Percentiles rank a stretch among this genome's conserved stretches.
Conservation (phyloP, 2,888 invertebrate genomes). For the Scrobipalpa costella region DNA sequence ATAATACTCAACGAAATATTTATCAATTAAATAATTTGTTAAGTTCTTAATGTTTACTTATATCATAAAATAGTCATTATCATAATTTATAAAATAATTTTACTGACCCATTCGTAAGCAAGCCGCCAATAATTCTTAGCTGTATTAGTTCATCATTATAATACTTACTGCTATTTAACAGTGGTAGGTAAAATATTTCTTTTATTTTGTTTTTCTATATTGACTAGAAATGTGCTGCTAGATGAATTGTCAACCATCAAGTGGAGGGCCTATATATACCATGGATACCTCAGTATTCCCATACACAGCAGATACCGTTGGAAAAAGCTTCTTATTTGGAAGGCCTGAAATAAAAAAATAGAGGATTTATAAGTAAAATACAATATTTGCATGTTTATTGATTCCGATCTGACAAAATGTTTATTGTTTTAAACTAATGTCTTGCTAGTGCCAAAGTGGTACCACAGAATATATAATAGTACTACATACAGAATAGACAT, state of each 20-base stretch:
- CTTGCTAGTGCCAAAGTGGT: too few relatives aligned
- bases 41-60: too few relatives aligned
- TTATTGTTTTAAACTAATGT: too few relatives aligned
- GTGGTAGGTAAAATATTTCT: slow-evolving; percentile 6
- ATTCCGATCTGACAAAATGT: too few relatives aligned
- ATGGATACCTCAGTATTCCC: slow-evolving; percentile 99
- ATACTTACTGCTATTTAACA: slow-evolving; percentile 8
- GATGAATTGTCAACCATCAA: slow-evolving; percentile 90
- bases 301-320: slow-evolving; percentile 98
- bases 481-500: too few relatives aligned
- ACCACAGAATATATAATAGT: too few relatives aligned
- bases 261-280: slow-evolving; percentile 98
- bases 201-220: background rate
- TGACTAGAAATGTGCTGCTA: slow-evolving; percentile 42
- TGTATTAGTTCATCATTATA: background rate
- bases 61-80: too few relatives aligned
- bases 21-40: too few relatives aligned
- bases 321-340: slow-evolving; percentile 95
- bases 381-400: too few relatives aligned
- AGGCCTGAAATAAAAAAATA: slow-evolving; percentile 82
- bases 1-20: too few relatives aligned
- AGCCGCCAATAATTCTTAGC: background rate
- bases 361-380: background rate
- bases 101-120: background rate
- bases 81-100: too few relatives aligned